These are phyloP conservation scores for Diplolepis rosae DNA, from an alignment of 2,888 invertebrate genomes.

Conservation along the genomic window DNA sequence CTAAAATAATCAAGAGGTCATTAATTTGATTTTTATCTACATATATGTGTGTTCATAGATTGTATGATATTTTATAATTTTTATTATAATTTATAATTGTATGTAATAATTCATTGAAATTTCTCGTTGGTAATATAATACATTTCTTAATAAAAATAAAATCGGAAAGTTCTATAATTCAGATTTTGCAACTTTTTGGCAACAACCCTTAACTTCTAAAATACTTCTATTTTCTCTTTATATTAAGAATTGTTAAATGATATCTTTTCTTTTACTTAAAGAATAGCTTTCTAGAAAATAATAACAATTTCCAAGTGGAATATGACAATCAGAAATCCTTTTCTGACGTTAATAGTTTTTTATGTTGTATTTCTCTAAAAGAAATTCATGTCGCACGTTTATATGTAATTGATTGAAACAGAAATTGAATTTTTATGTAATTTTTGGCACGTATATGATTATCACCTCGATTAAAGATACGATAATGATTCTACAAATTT, in stretches of 20 bases:
- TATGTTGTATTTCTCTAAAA: constrained; percentile 1
- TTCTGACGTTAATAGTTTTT: not conserved
- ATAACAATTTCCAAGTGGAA: not conserved
- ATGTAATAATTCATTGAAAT: no score
- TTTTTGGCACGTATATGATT: not conserved
- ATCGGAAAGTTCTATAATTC: no score
- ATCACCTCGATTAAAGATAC: not conserved
- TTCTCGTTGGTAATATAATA: no score
- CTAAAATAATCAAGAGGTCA: no score
- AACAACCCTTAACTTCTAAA: no score
- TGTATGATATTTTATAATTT: no score
- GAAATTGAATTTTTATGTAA: not conserved
- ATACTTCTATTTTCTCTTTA: constrained; percentile 34
- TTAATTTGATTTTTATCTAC: no score
- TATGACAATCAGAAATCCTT: not conserved
- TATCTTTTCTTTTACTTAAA: not conserved
- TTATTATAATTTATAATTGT: no score
- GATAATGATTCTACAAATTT: constrained; percentile 11
- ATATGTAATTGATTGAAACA: not conserved
- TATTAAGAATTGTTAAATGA: constrained; percentile 8
- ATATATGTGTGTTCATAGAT: no score
- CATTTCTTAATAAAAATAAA: no score
- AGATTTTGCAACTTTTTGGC: no score
- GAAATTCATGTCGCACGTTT: constrained; percentile 15
- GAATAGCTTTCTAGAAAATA: not conserved